Conservation (phyloP, 2,113 vertebrate genomes). For the Austrofundulus limnaeus region DNA sequence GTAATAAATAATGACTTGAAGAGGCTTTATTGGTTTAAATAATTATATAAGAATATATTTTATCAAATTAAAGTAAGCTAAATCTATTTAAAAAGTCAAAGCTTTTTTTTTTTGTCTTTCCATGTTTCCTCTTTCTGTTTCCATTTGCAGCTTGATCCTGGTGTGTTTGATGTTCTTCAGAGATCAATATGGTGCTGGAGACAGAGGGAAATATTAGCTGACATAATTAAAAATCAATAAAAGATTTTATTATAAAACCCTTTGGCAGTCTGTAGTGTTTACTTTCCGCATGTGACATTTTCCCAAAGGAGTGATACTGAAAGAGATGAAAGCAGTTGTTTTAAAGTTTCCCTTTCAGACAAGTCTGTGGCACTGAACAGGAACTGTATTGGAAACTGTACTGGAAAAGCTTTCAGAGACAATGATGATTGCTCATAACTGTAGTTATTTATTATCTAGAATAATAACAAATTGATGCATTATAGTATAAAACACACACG, state of each 20-base stretch:
- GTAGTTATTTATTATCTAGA: too few species aligned
- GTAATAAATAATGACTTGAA: conserved; percentile 23
- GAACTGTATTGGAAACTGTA: too few species aligned
- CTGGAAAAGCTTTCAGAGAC: too few species aligned
- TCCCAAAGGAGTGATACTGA: background rate
- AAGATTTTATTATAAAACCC: conserved; percentile 58
- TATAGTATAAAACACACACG: too few species aligned
- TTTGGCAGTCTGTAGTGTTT: conserved; percentile 10
- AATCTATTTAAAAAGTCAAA: conserved; percentile 30
- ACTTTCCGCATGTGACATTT: conserved; percentile 1
- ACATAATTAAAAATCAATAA: conserved; percentile 62
- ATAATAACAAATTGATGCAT: too few species aligned
- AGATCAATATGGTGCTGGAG: conserved; percentile 34
- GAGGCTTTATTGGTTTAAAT: conserved; percentile 34
- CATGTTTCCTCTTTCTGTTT: conserved; percentile 43
- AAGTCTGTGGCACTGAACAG: too few species aligned
- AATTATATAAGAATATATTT: conserved; percentile 39
- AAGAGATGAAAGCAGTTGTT: background rate
- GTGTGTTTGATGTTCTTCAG: conserved; percentile 48
- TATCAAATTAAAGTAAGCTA: conserved; percentile 50
- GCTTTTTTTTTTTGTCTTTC: conserved; percentile 55
- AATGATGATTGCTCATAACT: too few species aligned
- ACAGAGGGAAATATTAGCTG: conserved; percentile 52
- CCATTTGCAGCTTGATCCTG: conserved; percentile 55
- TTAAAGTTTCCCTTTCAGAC: too few species aligned